These are phyloP conservation scores for Drosophila nigromelanica DNA, from an alignment of 1,140 invertebrate species.

Conservation along the genomic window DNA sequence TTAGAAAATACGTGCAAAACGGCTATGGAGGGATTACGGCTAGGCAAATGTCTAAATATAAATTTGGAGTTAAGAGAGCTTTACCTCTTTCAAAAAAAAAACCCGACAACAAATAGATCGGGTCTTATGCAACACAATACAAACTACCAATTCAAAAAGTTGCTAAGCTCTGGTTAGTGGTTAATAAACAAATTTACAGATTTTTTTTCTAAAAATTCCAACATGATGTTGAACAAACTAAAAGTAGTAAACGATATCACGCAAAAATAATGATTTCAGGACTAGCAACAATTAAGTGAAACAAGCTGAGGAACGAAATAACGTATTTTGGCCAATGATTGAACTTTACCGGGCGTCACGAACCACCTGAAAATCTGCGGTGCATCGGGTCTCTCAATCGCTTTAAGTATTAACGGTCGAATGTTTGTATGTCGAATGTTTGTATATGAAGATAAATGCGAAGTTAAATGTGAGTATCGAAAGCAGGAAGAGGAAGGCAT, in stretches of 20 bases:
- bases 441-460: conserved; percentile 66
- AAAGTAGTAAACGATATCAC: conserved; percentile 18
- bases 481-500: conserved; percentile 24
- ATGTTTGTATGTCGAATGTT: conserved; percentile 21
- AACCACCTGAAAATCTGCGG: conserved; percentile 80
- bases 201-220: neutral
- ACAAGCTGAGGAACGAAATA: conserved; percentile 58
- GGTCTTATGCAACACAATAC: conserved; percentile 17
- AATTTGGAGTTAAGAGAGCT: conserved; percentile 24
- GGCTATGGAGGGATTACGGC: conserved; percentile 35
- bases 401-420: conserved; percentile 37
- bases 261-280: conserved; percentile 14
- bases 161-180: conserved; percentile 57
- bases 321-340: conserved; percentile 52
- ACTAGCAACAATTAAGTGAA: conserved; percentile 54
- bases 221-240: neutral
- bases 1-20: conserved; percentile 45
- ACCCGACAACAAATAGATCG: conserved; percentile 10
- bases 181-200: conserved; percentile 13
- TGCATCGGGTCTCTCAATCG: conserved; percentile 72
- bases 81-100: conserved; percentile 7
- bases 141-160: conserved; percentile 13
- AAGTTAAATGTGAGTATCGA: conserved; percentile 55
- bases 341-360: conserved; percentile 79
- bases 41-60: conserved; percentile 39